Base-by-base conservation (phyloP, 2,888 invertebrate genomes). In the Eugnorisma glareosa region DNA sequence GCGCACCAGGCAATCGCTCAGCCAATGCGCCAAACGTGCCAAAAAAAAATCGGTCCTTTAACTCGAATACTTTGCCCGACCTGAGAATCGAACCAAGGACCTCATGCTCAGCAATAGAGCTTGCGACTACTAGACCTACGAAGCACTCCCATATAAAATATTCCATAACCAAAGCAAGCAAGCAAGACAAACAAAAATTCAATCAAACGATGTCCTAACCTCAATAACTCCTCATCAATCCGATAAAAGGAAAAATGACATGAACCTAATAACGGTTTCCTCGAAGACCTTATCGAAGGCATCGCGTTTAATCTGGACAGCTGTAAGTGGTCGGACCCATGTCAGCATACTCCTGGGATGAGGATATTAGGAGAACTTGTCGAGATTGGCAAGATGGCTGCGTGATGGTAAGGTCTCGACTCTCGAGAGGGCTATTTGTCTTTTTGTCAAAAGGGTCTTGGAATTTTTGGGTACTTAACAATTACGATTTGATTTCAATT, bases 261-360 rank as follows among this genome's bases (percentile, higher is more conserved):
- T 35, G 37, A 68, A 66, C 43, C 31, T 76, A 79, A 77, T 79
- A 71, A 57, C 72, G 43, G 66, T 67, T 71, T 81, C 61, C 73
- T 78, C 48, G 37, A 78, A 69, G 79, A 79, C 67, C 48, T 64
- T 83, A 85, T 83, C 73, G 67, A 75, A 54, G 40, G 63, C 54
- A 75, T 82, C 67, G 66, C 35, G 51, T 35, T 59, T 79, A 73
- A 82, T 86, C 86, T 77, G 51, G 78, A 83, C 86, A 83, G 76
- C 61, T 85, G 71, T 79, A 84, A 80, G 83, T 48, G 77, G 78
- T 81, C 57, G 51, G 45, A 86, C 86, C 86, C 86, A 51, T 81
- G 85, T 86, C 86, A 61, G 21, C 28, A 67, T 77, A 77, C 83
- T 73, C 84, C n/a, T 18, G 79, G 79, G 86, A 75, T 51, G 66